Evolutionary conservation across 2,797 vertebrate genomes (phyloP), one percentile per base, ranked within the genome.

Genomic region (Cheirogaleus major): DNA sequence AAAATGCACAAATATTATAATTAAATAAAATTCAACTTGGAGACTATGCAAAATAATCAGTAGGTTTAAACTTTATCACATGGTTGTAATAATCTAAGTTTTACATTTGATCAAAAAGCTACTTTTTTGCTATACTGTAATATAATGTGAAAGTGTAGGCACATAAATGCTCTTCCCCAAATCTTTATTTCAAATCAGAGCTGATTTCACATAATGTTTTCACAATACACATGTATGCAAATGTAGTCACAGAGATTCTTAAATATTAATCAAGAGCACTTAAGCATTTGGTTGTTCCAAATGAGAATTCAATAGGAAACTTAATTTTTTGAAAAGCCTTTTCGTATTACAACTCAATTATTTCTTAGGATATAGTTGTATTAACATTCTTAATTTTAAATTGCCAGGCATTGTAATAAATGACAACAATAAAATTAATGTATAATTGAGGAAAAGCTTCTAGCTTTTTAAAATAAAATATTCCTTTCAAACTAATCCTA

Each of bases 11-110:
- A 78, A 97, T 97, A 97, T 94, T 72, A 87, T 0, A 97, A 89
- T 87, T 97, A 97, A 97, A 98, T 97, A 20, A 0, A 67, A 89
- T 96, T 97, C 95, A 96, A 61, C 95, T 81, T 95, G 70, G 79
- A 65, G 27, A 76, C 57, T 89, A 97, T 84, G 88, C 59, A 86
- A 95, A 98, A 95, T 92, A 95, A 96, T 70, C 63, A 32, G 32
- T 83, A 89, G n/a, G 75, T 88, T 94, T 96, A 94, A 79, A 67
- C 95, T 97, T 98, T 78, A 96, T 76, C 85, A 79, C 13, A 57
- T 14, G 48, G 45, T 41, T 97, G 65, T 43, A 48, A 85, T 93
- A 91, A 97, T 87, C 88, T 91, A 73, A 76, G 50, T 95, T 98
- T 96, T 85, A 82, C 32, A 12, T 95, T 67, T 50, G 73, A 52